Conservation (phyloP, 2,888 invertebrate genomes). For the Dusona sp. region DNA sequence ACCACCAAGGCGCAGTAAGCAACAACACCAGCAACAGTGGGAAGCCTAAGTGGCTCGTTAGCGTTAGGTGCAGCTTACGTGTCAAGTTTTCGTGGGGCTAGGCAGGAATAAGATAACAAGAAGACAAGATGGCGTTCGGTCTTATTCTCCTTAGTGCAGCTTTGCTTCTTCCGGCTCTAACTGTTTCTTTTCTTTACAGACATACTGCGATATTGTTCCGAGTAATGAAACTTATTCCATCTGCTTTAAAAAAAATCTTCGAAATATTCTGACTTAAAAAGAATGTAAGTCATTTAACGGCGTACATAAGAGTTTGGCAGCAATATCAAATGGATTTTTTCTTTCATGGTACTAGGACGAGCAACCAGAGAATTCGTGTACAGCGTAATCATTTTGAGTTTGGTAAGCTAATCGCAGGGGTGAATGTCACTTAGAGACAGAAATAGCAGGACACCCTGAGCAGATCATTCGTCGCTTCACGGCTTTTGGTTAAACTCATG, state of each 20-base stretch:
- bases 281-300: not conserved
- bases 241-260: not conserved
- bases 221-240: not conserved
- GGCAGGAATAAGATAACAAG: conserved; percentile 61
- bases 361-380: not conserved
- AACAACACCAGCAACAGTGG: conserved; percentile 56
- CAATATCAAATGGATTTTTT: not conserved
- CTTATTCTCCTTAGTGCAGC: conserved; percentile 38
- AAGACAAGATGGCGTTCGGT: conserved; percentile 48
- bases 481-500: not conserved
- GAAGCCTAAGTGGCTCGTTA: conserved; percentile 72
- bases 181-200: not conserved
- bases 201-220: not conserved
- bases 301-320: not conserved
- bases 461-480: conserved; percentile 28
- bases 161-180: conserved; percentile 26
- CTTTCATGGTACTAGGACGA: not conserved
- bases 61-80: conserved; percentile 62
- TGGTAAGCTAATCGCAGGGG: conserved; percentile 3
- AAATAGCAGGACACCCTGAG: conserved; percentile 14
- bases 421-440: conserved; percentile 10
- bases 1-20: conserved; percentile 46
- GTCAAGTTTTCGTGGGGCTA: conserved; percentile 42
- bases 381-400: not conserved
- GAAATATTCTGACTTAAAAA: not conserved